A percentile compares a stretch with the other conserved stretches of the same genome.
phyloP scores from a whole-genome alignment of 2,797 vertebrate genomes.

The Chromobotia macracanthus region DNA sequence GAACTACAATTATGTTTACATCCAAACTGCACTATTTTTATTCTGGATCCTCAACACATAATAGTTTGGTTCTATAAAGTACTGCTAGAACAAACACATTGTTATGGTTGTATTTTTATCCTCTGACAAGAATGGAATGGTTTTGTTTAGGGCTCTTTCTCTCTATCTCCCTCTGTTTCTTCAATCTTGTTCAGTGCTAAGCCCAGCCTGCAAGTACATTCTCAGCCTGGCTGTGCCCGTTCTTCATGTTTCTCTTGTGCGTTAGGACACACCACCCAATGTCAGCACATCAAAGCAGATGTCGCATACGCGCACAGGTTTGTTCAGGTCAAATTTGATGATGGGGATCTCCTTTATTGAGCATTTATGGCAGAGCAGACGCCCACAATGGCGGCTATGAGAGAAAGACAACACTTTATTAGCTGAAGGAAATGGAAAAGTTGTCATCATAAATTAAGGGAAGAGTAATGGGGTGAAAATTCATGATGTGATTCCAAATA shows the following conservation, averaged over 20 bases:
- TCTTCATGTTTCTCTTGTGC: conserved; percentile 40
- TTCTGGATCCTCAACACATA: conserved; percentile 47
- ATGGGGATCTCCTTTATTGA: conserved; percentile 99
- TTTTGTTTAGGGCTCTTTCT: conserved; percentile 61
- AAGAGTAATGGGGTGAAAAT: no score
- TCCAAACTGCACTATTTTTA: conserved; percentile 38
- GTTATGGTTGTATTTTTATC: conserved; percentile 56
- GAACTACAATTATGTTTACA: conserved; percentile 32
- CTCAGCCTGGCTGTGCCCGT: conserved; percentile 42
- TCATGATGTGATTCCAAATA: not conserved
- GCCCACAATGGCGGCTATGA: conserved; percentile 94
- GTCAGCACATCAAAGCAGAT: conserved; percentile 99
- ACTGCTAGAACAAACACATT: conserved; percentile 69
- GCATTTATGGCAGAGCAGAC: conserved; percentile 97
- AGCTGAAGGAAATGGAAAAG: not conserved
- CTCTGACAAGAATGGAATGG: conserved; percentile 68
- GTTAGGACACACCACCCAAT: conserved; percentile 95
- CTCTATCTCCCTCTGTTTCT: conserved; percentile 53
- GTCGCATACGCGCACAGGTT: conserved; percentile 97
- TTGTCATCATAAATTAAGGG: not conserved
- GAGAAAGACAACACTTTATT: not conserved
- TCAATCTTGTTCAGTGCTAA: conserved; percentile 60
- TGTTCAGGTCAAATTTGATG: conserved; percentile 99
- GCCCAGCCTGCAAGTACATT: conserved; percentile 28
- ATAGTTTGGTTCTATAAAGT: conserved; percentile 52